Base-by-base conservation (phyloP, 2,113 vertebrate genomes). In the Atrichornis clamosus region DNA sequence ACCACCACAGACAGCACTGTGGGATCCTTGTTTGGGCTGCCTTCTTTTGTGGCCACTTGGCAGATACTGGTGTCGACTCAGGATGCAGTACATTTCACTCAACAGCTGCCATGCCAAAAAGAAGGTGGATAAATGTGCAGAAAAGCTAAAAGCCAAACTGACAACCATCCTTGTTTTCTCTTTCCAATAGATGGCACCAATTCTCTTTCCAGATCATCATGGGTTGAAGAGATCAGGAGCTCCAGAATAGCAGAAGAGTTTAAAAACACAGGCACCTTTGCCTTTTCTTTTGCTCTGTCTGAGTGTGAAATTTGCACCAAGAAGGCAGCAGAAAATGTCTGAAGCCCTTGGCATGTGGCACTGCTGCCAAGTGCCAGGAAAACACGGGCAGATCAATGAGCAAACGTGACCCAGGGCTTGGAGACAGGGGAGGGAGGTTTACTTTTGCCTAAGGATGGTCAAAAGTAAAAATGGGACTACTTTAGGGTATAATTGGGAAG, bases 131-230 rank as follows among this genome's bases (percentile, higher is more conserved):
- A 72, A 69, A 74, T 27, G 41, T 47, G 75, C 42, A 37, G 55
- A 77, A 93, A 77, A 89, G 28, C 60, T 55, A 21, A 74, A 89
- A 86, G 10, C 26, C 37, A 18, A 87, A 41, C 15, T 20, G 68
- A 60, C 2, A 4, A 12, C 17, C 37, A 16, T 46, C 60, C 56
- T 84, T 81, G 30, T 94, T 90, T 95, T 74, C 32, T 65, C 41
- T 62, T 83, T 89, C 97, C 97, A 82, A 72, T 65, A 97, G 96
- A 76, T 96, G 96, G 96, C 93, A 96, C 79, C 80, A 96, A 9
- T 84, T 93, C 94, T 59, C 96, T 96, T 97, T 90, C 69, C 63
- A 91, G 63, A 87, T 62, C 35, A 8, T 39, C 1, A 1, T 64
- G 0, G 0, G 12, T 15, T 60, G 65, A 74, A 32, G 46, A 44